Percentiles rank a stretch among this genome's conserved stretches.
These are phyloP conservation scores for Chionoecetes opilio DNA, from an alignment of 1,140 invertebrate genomes.

Conservation along the genomic window DNA sequence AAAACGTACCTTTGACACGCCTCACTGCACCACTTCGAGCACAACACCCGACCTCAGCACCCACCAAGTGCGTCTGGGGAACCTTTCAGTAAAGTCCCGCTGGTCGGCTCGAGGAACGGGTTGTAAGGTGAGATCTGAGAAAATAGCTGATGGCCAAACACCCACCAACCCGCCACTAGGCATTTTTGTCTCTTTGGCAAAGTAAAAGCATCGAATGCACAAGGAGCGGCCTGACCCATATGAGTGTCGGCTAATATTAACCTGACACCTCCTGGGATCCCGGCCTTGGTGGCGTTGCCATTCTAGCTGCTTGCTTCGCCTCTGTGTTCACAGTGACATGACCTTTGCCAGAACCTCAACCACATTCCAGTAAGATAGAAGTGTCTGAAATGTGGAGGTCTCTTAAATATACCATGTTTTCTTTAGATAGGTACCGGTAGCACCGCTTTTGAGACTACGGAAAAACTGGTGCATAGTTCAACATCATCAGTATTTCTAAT, in stretches of 20 bases:
- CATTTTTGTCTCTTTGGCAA: conserved; percentile 61
- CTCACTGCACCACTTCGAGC: conserved; percentile 60
- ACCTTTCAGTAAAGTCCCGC: conserved; percentile 2
- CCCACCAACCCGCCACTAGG: not conserved
- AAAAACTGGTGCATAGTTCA: too few species aligned
- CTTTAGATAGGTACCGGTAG: too few species aligned
- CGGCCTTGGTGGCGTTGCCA: not conserved
- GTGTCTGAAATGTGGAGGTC: not conserved
- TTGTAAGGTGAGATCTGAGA: conserved; percentile 39
- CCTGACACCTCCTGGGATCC: not conserved
- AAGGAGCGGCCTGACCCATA: conserved; percentile 14
- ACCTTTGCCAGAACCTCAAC: not conserved
- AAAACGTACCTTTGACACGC: conserved; percentile 58
- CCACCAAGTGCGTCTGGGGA: conserved; percentile 61
- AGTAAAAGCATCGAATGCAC: conserved; percentile 45
- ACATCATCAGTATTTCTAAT: too few species aligned
- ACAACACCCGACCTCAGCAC: conserved; percentile 54
- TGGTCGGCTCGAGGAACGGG: conserved; percentile 48
- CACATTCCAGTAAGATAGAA: not conserved
- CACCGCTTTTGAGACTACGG: too few species aligned
- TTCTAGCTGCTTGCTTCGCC: not conserved
- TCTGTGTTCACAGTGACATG: not conserved
- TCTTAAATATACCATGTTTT: too few species aligned
- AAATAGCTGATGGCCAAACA: conserved; percentile 42
- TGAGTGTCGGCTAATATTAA: conserved; percentile 48